Percentiles rank a stretch among this genome's conserved stretches.
phyloP scores from a whole-genome alignment of 2,113 vertebrate species.

The Hassar affinis region DNA sequence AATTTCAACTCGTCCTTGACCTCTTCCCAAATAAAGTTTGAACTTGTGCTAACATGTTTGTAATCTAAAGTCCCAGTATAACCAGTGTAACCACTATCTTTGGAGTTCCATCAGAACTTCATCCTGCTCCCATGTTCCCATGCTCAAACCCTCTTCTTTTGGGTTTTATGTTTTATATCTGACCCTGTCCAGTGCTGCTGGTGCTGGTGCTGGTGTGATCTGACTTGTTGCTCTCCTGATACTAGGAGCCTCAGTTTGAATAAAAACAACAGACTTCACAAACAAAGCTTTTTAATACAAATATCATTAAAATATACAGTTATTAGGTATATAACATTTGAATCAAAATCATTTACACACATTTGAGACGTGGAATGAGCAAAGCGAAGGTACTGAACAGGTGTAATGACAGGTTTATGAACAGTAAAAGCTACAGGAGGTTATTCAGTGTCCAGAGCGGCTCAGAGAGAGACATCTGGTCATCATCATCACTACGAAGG shows the following conservation, averaged over 20 bases:
- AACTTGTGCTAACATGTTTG: background rate
- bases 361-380: slow-evolving; percentile 29
- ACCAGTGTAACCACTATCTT: background rate
- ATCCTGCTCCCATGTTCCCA: no score
- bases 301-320: slow-evolving; percentile 63
- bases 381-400: slow-evolving; percentile 11
- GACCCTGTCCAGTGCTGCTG: no score
- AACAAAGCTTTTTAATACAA: slow-evolving; percentile 68
- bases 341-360: slow-evolving; percentile 57
- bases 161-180: background rate
- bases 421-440: no score
- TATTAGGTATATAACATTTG: slow-evolving; percentile 39
- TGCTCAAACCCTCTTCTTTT: background rate
- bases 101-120: no score
- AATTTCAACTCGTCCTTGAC: background rate
- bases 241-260: background rate
- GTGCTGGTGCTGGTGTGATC: no score
- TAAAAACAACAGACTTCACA: slow-evolving; percentile 34
- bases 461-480: no score
- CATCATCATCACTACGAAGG: background rate
- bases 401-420: background rate
- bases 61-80: background rate
- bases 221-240: background rate
- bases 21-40: background rate
- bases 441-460: background rate